Percentiles rank a stretch among this genome's conserved stretches.
Conservation (phyloP, 1,140 invertebrate genomes). For the Tribolium castaneum region DNA sequence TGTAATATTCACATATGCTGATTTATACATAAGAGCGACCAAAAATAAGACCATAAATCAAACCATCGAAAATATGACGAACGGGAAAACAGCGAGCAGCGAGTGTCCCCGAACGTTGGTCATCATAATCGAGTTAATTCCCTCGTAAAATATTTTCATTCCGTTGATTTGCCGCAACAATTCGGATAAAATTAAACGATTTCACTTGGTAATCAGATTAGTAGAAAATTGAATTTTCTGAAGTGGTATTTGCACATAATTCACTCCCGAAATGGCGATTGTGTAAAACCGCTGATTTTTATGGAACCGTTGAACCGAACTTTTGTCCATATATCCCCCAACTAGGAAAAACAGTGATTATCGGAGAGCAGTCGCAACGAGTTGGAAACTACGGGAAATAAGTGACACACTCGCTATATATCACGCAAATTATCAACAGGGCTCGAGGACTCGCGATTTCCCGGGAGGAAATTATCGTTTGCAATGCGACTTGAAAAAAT, state of each 20-base stretch:
- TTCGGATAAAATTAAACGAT: neutral
- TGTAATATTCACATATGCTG: constrained; percentile 46
- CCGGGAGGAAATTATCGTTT: constrained; percentile 21
- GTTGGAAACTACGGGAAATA: constrained; percentile 5
- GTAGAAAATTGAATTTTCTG: neutral
- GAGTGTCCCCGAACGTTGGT: neutral
- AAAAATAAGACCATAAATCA: constrained; percentile 44
- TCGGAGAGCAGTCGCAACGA: neutral
- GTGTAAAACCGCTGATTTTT: neutral
- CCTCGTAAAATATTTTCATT: neutral
- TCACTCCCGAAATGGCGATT: neutral
- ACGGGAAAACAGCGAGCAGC: no score
- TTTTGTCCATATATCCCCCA: neutral
- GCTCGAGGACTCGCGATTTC: constrained; percentile 21
- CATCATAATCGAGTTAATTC: neutral
- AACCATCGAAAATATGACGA: constrained; percentile 18
- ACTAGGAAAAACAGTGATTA: constrained; percentile 11
- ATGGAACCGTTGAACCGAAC: neutral
- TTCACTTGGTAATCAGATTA: neutral
- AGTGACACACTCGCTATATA: constrained; percentile 12
- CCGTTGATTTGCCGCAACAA: neutral
- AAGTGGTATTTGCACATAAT: neutral
- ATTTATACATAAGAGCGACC: constrained; percentile 43
- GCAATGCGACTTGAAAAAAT: neutral
- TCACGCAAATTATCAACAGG: constrained; percentile 18